Percentiles rank a stretch among this genome's conserved stretches.
Evolutionary conservation across 2,888 invertebrate species (phyloP).

Genomic region (Sminthurinus aureus): DNA sequence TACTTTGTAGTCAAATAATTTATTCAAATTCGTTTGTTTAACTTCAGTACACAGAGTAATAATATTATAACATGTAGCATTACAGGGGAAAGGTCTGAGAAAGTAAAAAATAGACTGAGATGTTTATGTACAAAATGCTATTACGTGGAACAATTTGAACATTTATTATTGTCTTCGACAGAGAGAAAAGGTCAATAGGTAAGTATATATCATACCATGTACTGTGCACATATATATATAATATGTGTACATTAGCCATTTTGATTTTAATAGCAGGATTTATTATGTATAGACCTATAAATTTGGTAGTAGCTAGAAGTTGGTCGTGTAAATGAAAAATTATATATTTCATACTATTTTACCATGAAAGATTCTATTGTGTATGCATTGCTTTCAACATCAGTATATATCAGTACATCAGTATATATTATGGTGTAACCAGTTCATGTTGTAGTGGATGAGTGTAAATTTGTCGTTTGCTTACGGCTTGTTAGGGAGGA

Average conservation of each 20-base stretch:
- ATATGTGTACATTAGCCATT: too few species aligned
- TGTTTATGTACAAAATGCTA: background rate
- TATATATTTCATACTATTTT: background rate
- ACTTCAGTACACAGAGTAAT: background rate
- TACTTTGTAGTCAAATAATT: too few species aligned
- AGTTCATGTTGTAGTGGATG: background rate
- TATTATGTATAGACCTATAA: too few species aligned
- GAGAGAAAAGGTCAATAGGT: background rate
- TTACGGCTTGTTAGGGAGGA: conserved; percentile 9
- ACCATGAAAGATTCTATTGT: background rate
- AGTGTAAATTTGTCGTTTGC: conserved; percentile 2
- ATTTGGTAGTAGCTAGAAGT: background rate
- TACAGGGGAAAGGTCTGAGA: background rate
- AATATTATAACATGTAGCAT: background rate
- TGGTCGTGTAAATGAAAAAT: background rate
- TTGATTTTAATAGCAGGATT: too few species aligned
- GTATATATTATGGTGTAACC: too few species aligned
- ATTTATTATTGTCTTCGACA: conserved; percentile 14
- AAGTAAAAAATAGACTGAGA: conserved; percentile 1
- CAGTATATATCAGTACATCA: too few species aligned
- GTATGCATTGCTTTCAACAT: background rate
- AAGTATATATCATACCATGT: background rate
- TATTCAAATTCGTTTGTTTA: too few species aligned
- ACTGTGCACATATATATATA: too few species aligned
- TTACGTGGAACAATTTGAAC: background rate